phyloP scores from a whole-genome alignment of 2,888 invertebrate genomes.

The Pseudanteris insignis region DNA sequence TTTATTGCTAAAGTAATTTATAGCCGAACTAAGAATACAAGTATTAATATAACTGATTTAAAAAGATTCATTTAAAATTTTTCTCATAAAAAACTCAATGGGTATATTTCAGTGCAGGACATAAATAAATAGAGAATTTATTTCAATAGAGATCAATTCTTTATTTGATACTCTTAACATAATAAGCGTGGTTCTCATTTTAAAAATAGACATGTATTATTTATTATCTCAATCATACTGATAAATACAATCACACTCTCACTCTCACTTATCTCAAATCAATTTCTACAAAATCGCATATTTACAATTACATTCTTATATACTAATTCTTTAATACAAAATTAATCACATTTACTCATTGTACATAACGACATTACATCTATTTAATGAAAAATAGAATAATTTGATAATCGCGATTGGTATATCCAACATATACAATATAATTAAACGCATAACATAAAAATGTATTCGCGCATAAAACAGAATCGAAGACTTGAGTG shows the following conservation, averaged over 20 bases:
- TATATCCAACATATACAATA: slow-evolving; percentile 11
- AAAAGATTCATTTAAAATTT: no score
- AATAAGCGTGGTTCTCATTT: slow-evolving; percentile 65
- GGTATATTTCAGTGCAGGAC: no score
- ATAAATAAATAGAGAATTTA: slow-evolving; percentile 47
- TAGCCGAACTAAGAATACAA: no score
- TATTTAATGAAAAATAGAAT: slow-evolving; percentile 40
- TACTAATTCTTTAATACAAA: slow-evolving; percentile 31
- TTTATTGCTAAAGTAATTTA: no score
- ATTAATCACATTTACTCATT: slow-evolving; percentile 39
- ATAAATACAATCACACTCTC: slow-evolving; percentile 54
- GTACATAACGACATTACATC: slow-evolving; percentile 21
- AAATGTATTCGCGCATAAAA: slow-evolving; percentile 57
- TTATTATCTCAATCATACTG: slow-evolving; percentile 53
- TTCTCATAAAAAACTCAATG: no score
- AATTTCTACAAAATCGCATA: not conserved
- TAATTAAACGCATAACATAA: slow-evolving; percentile 40
- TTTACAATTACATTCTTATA: slow-evolving; percentile 24
- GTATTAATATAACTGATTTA: no score
- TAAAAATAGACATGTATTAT: slow-evolving; percentile 61
- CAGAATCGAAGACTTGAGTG: slow-evolving; percentile 66
- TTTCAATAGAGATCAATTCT: slow-evolving; percentile 64
- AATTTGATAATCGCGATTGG: slow-evolving; percentile 14
- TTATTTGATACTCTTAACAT: slow-evolving; percentile 65
- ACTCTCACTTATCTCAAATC: slow-evolving; percentile 30